Evolutionary conservation across 1,140 invertebrate species (phyloP).

Genomic region (Cephus cinctus): DNA sequence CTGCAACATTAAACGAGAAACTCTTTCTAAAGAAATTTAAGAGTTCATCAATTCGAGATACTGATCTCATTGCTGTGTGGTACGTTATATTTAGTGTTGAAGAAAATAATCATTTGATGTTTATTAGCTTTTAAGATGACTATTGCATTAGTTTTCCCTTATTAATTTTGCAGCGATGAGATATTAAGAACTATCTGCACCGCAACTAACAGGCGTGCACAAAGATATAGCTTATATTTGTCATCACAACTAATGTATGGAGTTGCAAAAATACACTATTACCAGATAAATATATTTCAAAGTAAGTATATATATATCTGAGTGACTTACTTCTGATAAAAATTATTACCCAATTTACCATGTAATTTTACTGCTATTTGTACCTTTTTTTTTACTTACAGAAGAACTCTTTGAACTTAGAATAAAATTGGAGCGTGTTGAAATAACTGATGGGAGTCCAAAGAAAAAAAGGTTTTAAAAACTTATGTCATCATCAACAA

Average conservation of each 20-base stretch:
- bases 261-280: slow-evolving; percentile 10
- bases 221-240: slow-evolving; percentile 21
- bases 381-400: no score
- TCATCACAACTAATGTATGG: slow-evolving; percentile 23
- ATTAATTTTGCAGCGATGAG: slow-evolving; percentile 11
- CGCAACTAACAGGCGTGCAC: background rate
- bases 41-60: background rate
- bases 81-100: slow-evolving; percentile 2
- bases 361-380: no score
- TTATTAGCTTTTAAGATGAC: background rate
- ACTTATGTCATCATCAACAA: no score
- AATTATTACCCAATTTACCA: no score
- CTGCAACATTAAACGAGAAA: slow-evolving; percentile 15
- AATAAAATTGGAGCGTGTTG: no score
- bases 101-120: no score
- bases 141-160: slow-evolving; percentile 1
- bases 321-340: no score
- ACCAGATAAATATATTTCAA: slow-evolving; percentile 15
- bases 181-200: background rate
- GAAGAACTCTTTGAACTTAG: no score
- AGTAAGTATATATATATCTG: no score
- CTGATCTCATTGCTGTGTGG: slow-evolving; percentile 7
- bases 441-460: no score
- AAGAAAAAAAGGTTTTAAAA: no score
- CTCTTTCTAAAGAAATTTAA: slow-evolving; percentile 13